Conservation (phyloP, 2,797 vertebrate species). For the Podargus strigoides region DNA sequence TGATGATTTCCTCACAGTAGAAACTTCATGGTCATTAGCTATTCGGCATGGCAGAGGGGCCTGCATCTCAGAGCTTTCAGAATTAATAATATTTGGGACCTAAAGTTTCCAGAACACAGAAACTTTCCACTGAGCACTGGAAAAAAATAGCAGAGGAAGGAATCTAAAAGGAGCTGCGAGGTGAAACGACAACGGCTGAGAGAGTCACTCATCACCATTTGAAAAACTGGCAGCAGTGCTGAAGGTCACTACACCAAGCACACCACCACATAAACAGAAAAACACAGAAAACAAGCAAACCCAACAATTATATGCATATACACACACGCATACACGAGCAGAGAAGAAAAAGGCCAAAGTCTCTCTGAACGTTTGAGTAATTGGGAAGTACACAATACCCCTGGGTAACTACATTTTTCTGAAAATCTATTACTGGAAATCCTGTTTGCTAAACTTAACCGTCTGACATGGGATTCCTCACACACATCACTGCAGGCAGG, state of each 20-base stretch:
- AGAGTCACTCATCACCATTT: neutral
- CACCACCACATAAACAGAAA: neutral
- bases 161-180: neutral
- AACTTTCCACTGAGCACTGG: neutral
- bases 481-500: constrained; percentile 40
- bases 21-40: neutral
- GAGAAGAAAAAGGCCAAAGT: neutral
- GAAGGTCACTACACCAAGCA: rapidly evolving
- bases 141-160: neutral
- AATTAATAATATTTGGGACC: neutral
- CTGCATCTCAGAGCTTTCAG: neutral
- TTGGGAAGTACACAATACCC: neutral
- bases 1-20: neutral
- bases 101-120: neutral
- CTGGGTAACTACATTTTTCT: neutral
- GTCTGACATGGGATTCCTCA: constrained; percentile 21
- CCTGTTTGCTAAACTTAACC: constrained; percentile 52
- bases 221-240: neutral
- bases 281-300: neutral
- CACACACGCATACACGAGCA: no score
- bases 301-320: neutral
- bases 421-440: constrained; percentile 13
- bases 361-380: neutral
- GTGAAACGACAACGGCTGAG: rapidly evolving
- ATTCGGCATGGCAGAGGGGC: neutral